phyloP scores from a whole-genome alignment of 2,797 vertebrate genomes.

The Semotilus atromaculatus region DNA sequence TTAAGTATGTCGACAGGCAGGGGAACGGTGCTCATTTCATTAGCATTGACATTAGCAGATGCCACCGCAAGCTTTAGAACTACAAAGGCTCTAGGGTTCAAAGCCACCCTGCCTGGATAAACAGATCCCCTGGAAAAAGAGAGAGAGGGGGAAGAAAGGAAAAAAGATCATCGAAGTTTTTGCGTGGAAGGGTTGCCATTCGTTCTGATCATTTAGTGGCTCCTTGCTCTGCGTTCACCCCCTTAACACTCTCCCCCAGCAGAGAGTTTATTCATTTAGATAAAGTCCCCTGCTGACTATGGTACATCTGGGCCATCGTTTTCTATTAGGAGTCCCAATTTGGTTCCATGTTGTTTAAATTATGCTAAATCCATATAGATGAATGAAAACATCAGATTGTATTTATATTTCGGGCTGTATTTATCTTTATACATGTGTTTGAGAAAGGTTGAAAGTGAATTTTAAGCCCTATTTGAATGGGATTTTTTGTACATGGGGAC shows the following conservation, averaged over 20 bases:
- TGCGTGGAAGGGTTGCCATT: constrained; percentile 46
- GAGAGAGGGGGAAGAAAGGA: constrained; percentile 22
- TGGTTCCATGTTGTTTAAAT: constrained; percentile 59
- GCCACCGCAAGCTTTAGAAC: constrained; percentile 74
- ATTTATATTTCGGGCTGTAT: constrained; percentile 29
- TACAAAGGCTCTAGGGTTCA: constrained; percentile 76
- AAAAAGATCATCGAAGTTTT: constrained; percentile 31
- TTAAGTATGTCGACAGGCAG: constrained; percentile 66
- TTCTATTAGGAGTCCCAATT: constrained; percentile 62
- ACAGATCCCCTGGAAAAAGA: constrained; percentile 67
- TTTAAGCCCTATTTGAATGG: not conserved
- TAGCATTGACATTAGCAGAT: constrained; percentile 80
- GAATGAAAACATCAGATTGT: constrained; percentile 40
- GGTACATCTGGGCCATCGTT: constrained; percentile 46
- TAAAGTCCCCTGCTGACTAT: constrained; percentile 41
- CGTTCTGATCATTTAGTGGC: constrained; percentile 58
- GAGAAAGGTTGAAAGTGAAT: not conserved
- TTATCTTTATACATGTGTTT: constrained; percentile 21
- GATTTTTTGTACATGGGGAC: not conserved
- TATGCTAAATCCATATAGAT: constrained; percentile 58
- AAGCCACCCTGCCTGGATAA: constrained; percentile 74
- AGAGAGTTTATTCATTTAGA: constrained; percentile 64
- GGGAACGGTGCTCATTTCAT: constrained; percentile 66
- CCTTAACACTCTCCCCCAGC: constrained; percentile 32
- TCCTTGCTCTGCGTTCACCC: constrained; percentile 44